These are phyloP conservation scores for Coecobrya sp. DNA, from an alignment of 2,888 invertebrate genomes.

Conservation along the genomic window DNA sequence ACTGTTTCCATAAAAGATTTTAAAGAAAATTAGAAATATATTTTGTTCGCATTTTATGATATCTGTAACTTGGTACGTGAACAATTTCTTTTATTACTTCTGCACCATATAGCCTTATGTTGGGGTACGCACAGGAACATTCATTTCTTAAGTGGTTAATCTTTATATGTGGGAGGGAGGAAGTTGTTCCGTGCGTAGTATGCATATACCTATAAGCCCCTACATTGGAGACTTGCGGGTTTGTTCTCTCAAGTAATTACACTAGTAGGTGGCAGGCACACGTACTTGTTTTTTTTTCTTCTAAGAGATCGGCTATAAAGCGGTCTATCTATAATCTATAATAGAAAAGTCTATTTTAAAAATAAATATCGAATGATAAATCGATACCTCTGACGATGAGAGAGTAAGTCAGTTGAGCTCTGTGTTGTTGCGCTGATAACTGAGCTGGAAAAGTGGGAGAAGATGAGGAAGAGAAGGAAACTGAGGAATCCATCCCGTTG, in stretches of 20 bases:
- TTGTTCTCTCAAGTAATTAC: slow-evolving; percentile 62
- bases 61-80: slow-evolving; percentile 32
- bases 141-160: slow-evolving; percentile 74
- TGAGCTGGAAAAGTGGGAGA: slow-evolving; percentile 65
- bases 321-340: slow-evolving; percentile 11
- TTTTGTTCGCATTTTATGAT: slow-evolving; percentile 43
- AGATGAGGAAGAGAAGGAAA: slow-evolving; percentile 74
- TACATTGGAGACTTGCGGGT: neutral
- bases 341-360: slow-evolving; percentile 48
- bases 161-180: neutral
- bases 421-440: slow-evolving; percentile 57
- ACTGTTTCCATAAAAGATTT: neutral
- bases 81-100: slow-evolving; percentile 4
- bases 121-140: neutral
- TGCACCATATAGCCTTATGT: neutral
- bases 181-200: neutral
- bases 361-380: slow-evolving; percentile 78
- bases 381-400: slow-evolving; percentile 85
- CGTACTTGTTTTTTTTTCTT: neutral
- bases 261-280: slow-evolving; percentile 11
- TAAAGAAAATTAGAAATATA: neutral
- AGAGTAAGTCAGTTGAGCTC: slow-evolving; percentile 83
- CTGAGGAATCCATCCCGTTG: slow-evolving; percentile 83
- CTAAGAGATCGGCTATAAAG: neutral
- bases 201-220: neutral